Evolutionary conservation across 2,888 invertebrate species (phyloP), one percentile per base, ranked within the genome.

Genomic region (Epiblema foenella): DNA sequence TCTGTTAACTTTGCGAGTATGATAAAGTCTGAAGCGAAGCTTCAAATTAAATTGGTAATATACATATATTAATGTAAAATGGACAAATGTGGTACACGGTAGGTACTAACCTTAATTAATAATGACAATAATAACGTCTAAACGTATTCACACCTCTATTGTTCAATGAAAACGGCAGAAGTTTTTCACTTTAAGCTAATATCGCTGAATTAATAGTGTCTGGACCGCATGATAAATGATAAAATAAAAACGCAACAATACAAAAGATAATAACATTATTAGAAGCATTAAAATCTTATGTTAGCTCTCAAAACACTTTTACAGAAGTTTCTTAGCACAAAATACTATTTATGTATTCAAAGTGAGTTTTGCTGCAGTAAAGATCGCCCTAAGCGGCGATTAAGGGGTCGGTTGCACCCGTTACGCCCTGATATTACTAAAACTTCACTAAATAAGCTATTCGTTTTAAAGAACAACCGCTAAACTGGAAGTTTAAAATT

Each of bases 381-480:
- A 51, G 62, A 51, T 37, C 20, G 51, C 33, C 63, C 37, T 37
- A 52, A 62, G 63, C 37, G 63, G 51, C 63, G 33, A 51, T 63
- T 51, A 63, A 10, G 15, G 10, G 18, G 18, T 17, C 51, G 15
- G 33, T 7, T 51, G 62, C 29, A 15, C 49, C 62, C 62, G 51
- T 29, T 51, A 37, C 63, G 18, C 51, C 37, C 51, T 37, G 51
- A 52, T 52, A 63, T 52, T 52, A 52, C 51, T 63, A 33, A 52
- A 63, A 63, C 63, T 63, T 63, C 20, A 63, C 63, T 51, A 37
- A 63, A 63, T 51, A n/a, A 42, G 59, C 59, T 59, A 59, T 24
- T 42, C 42, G 59, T 59, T 59, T 29, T n/a, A 9, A 59, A 59
- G 24, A 18, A 42, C 42, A 42, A 42, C 15, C 11, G 49, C 33